Conservation (phyloP, 2,888 invertebrate genomes). For the Synanthedon myopaeformis region DNA sequence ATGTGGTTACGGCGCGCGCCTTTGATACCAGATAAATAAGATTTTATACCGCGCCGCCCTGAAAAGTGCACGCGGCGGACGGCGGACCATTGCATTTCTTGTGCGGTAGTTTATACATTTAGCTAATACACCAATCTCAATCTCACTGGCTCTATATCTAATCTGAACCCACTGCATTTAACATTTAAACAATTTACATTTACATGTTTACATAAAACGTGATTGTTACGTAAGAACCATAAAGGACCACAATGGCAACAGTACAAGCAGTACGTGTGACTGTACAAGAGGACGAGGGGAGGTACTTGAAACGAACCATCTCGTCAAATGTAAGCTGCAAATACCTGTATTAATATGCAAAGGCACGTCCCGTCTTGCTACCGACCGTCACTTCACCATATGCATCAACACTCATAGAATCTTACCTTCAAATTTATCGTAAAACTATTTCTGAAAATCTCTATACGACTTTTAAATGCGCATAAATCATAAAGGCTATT, state of each 20-base stretch:
- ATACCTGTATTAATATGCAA: slow-evolving; percentile 21
- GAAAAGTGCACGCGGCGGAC: not conserved
- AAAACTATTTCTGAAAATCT: slow-evolving; percentile 51
- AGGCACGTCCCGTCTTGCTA: slow-evolving; percentile 14
- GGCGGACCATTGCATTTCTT: not conserved
- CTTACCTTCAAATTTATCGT: slow-evolving; percentile 42
- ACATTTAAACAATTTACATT: not conserved
- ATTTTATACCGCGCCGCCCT: not conserved
- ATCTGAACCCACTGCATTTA: not conserved
- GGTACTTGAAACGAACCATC: slow-evolving; percentile 9
- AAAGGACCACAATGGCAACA: not conserved
- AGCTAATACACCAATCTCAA: not conserved
- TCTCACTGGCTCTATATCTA: not conserved
- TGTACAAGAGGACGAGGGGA: not conserved
- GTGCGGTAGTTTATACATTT: not conserved
- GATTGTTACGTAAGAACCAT: too few species aligned
- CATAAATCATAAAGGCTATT: slow-evolving; percentile 53
- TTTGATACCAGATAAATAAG: not conserved
- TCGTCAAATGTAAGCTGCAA: slow-evolving; percentile 17
- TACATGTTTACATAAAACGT: too few species aligned
- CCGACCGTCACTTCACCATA: slow-evolving; percentile 2
- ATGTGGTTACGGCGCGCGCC: not conserved
- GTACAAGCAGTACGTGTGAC: not conserved
- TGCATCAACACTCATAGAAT: not conserved
- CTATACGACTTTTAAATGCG: slow-evolving; percentile 29